Evolutionary conservation across 1,140 invertebrate genomes (phyloP), one percentile per base, ranked within the genome.

Genomic region (Dufourea novaeangliae): DNA sequence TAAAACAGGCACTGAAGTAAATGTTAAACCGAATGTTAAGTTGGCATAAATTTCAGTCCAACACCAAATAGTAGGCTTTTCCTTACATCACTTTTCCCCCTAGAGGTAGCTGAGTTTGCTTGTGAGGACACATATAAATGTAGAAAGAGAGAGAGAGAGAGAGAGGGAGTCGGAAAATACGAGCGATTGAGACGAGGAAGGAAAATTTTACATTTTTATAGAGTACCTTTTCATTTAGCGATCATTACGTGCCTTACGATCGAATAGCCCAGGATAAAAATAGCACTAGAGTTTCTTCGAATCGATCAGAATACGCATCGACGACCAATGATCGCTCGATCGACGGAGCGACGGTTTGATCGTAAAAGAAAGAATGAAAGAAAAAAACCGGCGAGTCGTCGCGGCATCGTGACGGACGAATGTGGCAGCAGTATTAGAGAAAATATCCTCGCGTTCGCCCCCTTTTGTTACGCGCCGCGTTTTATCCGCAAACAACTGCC

Each of bases 401-500:
- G 46, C 12, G n/a, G 6, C 22, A 11, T 27, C 25, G 6, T 17
- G 17, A n/a, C 71, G 50, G 39, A 63, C 80, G 68, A 84, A 85
- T 79, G 81, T 82, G 89, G 88, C 85, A 91, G 86, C 91, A 92
- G 91, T 92, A 92, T 92, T 92, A 92, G 78, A 80, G 80, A 41
- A 61, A 78, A 88, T 86, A 89, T 87, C 86, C 87, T 87, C 81
- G 86, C 73, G 85, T 88, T 89, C 84, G 63, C 17, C 27, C 22
- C 39, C n/a, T 20, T 88, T 84, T 77, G 61, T 83, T 88, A 72
- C 80, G 61, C 85, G 44, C 72, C 70, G 70, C 64, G 81, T 87
- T 84, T 90, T 87, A 86, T 88, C n/a, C 78, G 80, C 80, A 80
- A 88, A 80, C 75, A 87, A 90, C 73, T 86, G 80, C 86, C 90